These are phyloP conservation scores for Rhabditophanes sp. DNA, from an alignment of 2,888 invertebrate genomes.

Conservation along the genomic window DNA sequence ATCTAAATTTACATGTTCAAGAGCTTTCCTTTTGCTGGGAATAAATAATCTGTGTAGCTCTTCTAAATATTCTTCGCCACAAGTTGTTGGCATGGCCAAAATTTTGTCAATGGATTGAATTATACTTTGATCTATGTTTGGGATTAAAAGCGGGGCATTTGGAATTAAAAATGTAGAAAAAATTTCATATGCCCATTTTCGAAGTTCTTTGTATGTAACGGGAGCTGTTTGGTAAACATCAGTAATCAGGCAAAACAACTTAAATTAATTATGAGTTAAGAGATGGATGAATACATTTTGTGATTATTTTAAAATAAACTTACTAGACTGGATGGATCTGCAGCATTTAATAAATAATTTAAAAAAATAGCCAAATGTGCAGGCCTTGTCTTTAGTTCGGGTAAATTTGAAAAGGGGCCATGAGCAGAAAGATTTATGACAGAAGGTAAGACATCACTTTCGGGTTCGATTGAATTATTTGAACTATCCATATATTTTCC, in stretches of 20 bases:
- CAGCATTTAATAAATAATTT: conserved; percentile 70
- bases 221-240: conserved; percentile 60
- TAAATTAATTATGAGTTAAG: conserved; percentile 8
- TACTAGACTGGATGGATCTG: conserved; percentile 62
- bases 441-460: background rate
- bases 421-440: conserved; percentile 51
- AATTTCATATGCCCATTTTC: conserved; percentile 87
- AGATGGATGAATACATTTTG: too few species aligned
- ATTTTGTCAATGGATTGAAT: conserved; percentile 39
- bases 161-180: conserved; percentile 43
- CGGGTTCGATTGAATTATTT: conserved; percentile 1
- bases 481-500: too few species aligned
- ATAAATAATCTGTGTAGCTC: conserved; percentile 56
- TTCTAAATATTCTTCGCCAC: conserved; percentile 27
- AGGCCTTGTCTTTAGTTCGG: conserved; percentile 65
- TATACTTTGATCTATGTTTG: conserved; percentile 31
- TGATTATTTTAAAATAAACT: conserved; percentile 28
- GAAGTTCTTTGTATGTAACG: conserved; percentile 70
- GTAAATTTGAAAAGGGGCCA: conserved; percentile 71
- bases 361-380: conserved; percentile 85
- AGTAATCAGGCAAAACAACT: conserved; percentile 73
- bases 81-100: conserved; percentile 34
- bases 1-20: conserved; percentile 62
- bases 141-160: conserved; percentile 36
- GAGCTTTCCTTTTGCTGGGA: conserved; percentile 68